Conservation (phyloP, 2,888 invertebrate genomes). For the Coelinius sp. region DNA sequence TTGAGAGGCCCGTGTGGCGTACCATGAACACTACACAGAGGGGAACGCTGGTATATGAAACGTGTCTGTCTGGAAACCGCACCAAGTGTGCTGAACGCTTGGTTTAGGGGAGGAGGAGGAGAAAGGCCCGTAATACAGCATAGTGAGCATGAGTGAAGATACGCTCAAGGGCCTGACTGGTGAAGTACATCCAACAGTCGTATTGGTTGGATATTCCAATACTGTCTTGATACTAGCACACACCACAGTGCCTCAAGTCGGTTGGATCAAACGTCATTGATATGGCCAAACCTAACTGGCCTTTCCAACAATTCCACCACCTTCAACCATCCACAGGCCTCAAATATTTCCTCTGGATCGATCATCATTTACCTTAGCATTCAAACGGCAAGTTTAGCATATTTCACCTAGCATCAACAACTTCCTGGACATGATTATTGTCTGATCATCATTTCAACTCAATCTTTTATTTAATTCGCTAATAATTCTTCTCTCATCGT, state of each 20-base stretch:
- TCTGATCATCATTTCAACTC: too few relatives aligned
- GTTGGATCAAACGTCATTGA: not conserved
- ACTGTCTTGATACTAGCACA: not conserved
- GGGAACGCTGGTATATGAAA: conserved; percentile 12
- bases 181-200: conserved; percentile 7
- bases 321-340: not conserved
- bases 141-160: conserved; percentile 27
- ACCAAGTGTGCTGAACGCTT: not conserved
- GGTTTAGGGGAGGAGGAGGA: not conserved
- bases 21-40: conserved; percentile 33
- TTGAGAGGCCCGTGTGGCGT: conserved; percentile 39
- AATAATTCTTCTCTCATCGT: not conserved
- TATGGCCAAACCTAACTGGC: conserved; percentile 13
- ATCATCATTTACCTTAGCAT: conserved; percentile 3
- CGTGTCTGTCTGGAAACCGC: not conserved
- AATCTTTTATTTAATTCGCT: not conserved
- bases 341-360: conserved; percentile 12
- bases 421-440: not conserved
- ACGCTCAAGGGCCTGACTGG: conserved; percentile 33
- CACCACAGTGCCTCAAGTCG: not conserved
- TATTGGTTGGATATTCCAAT: conserved; percentile 22
- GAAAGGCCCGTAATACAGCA: conserved; percentile 16
- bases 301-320: conserved; percentile 10
- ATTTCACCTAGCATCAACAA: not conserved
- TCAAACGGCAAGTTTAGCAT: not conserved